Evolutionary conservation across 1,140 invertebrate species (phyloP).

Genomic region (Asobara japonica): DNA sequence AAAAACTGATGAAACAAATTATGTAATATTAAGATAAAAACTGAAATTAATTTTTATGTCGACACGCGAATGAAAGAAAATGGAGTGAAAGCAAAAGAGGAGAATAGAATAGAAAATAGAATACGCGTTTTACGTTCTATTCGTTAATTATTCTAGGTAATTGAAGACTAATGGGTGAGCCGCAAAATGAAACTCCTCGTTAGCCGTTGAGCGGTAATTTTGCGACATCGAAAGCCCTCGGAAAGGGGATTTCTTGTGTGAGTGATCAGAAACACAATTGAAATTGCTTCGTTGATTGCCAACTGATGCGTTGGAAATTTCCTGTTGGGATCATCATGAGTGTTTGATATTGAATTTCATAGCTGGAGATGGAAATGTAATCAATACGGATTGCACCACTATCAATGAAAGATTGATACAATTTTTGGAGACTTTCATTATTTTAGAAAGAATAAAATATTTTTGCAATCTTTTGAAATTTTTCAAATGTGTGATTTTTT

Average conservation of each 20-base stretch:
- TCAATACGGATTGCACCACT: too few relatives aligned
- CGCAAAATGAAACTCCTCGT: conserved; percentile 39
- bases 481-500: too few relatives aligned
- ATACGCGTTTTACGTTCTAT: conserved; percentile 14
- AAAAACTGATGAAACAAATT: too few relatives aligned
- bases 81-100: not conserved
- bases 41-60: conserved; percentile 41
- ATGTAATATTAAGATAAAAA: conserved; percentile 19
- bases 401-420: too few relatives aligned
- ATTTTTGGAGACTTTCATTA: too few relatives aligned
- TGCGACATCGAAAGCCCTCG: conserved; percentile 26
- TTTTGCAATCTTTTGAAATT: too few relatives aligned
- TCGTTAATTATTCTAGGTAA: conserved; percentile 35
- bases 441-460: too few relatives aligned
- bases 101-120: conserved; percentile 45
- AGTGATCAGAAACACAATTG: conserved; percentile 34
- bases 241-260: conserved; percentile 12
- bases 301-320: not conserved
- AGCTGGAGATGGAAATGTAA: too few relatives aligned
- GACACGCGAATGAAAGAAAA: conserved; percentile 35
- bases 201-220: conserved; percentile 20
- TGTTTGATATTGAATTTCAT: not conserved
- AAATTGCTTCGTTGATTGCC: conserved; percentile 20
- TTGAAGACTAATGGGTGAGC: conserved; percentile 33
- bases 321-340: not conserved